Evolutionary conservation across 2,113 vertebrate genomes (phyloP).

Genomic region (Pluvianellus socialis): DNA sequence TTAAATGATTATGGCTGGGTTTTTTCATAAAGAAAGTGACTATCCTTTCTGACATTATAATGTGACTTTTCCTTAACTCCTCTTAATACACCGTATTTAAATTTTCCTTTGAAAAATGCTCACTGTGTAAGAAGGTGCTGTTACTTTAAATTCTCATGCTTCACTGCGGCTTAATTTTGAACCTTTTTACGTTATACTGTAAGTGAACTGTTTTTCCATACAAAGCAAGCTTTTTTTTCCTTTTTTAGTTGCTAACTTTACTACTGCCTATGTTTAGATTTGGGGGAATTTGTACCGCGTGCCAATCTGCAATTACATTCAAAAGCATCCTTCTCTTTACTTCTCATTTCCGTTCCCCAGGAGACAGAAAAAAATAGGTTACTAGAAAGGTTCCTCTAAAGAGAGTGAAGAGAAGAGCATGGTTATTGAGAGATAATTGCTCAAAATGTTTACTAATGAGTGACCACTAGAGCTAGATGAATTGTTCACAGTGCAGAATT

Average conservation of each 20-base stretch:
- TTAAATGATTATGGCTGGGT: not conserved
- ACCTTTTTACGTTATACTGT: conserved; percentile 28
- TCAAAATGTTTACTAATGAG: conserved; percentile 66
- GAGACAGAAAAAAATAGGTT: conserved; percentile 69
- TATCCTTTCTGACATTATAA: not conserved
- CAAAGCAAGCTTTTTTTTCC: conserved; percentile 41
- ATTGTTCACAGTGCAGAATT: not conserved
- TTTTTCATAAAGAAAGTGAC: not conserved
- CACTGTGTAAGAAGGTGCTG: not conserved
- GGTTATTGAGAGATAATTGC: conserved; percentile 64
- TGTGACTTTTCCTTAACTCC: not conserved
- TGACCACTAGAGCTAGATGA: conserved; percentile 25
- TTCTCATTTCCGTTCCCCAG: conserved; percentile 63
- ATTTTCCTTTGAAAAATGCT: not conserved
- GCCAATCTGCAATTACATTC: conserved; percentile 70
- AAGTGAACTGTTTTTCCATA: conserved; percentile 41
- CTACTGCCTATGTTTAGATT: conserved; percentile 71
- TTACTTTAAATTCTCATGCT: conserved; percentile 58
- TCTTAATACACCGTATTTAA: not conserved
- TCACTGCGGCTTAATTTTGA: conserved; percentile 38
- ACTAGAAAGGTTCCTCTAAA: conserved; percentile 65
- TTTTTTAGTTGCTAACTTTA: conserved; percentile 69
- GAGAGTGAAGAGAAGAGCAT: conserved; percentile 39
- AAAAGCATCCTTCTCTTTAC: conserved; percentile 63
- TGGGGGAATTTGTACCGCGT: conserved; percentile 60